Percentiles rank a stretch among this genome's conserved stretches.
These are phyloP conservation scores for Thaleichthys pacificus DNA, from an alignment of 2,797 vertebrate genomes.

Conservation along the genomic window DNA sequence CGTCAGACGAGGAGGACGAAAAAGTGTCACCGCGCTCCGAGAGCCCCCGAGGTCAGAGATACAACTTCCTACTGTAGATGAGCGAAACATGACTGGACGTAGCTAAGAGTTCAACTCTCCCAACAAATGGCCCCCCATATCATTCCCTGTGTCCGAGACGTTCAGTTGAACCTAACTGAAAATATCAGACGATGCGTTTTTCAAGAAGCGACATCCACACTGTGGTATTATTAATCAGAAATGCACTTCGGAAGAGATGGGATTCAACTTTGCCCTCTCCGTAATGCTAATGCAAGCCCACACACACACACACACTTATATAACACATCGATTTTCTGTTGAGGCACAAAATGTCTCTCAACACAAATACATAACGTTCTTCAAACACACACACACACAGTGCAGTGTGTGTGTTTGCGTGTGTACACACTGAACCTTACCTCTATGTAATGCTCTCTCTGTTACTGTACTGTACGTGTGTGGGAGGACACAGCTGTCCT, in stretches of 20 bases:
- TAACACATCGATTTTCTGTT: constrained; percentile 17
- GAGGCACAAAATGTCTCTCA: constrained; percentile 3
- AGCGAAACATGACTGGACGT: too few relatives aligned
- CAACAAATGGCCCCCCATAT: not conserved
- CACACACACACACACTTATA: constrained; percentile 10
- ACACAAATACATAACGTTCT: not conserved
- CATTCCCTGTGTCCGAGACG: not conserved
- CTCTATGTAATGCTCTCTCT: not conserved
- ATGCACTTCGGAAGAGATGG: not conserved
- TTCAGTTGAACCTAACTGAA: not conserved
- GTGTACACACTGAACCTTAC: not conserved
- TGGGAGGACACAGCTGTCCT: constrained; percentile 7
- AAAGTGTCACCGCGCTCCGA: constrained; percentile 58
- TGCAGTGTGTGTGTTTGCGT: not conserved
- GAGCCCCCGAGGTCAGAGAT: constrained; percentile 60
- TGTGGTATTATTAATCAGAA: not conserved
- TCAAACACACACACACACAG: not conserved
- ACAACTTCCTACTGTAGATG: not conserved
- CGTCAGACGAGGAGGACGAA: constrained; percentile 62
- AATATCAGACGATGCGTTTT: not conserved
- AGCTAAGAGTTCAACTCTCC: too few relatives aligned
- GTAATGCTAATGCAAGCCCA: constrained; percentile 2
- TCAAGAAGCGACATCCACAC: not conserved
- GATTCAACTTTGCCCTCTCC: not conserved
- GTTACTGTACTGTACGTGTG: constrained; percentile 6